phyloP scores from a whole-genome alignment of 2,113 vertebrate species.

The Cariama cristata region DNA sequence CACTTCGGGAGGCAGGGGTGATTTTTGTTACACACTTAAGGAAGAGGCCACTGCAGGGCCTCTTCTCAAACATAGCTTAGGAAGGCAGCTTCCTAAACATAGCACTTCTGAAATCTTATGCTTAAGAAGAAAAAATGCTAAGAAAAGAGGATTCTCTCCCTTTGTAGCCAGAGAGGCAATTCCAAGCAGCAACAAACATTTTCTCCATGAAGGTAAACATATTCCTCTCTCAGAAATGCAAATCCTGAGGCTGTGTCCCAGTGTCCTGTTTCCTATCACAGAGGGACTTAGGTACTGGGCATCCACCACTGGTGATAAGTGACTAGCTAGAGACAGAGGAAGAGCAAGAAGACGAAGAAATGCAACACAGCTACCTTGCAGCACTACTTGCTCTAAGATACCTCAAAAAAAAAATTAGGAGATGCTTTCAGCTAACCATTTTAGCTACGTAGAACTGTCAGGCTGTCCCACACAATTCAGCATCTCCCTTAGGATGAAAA shows the following conservation, averaged over 20 bases:
- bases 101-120: neutral
- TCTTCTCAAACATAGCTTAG: neutral
- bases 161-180: neutral
- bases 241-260: neutral
- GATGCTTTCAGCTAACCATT: neutral
- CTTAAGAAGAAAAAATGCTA: neutral
- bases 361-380: neutral
- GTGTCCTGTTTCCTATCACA: neutral
- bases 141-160: neutral
- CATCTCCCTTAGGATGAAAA: neutral
- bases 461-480: accelerated
- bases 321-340: neutral
- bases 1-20: neutral
- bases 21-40: neutral
- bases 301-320: neutral
- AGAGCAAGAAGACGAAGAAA: neutral
- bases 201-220: neutral
- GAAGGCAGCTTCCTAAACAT: neutral
- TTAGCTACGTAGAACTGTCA: neutral
- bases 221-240: accelerated
- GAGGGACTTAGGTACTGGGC: neutral
- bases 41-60: neutral
- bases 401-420: neutral
- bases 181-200: neutral
- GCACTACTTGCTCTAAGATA: neutral